Evolutionary conservation across 2,113 vertebrate genomes (phyloP).

Genomic region (Lepus americanus): DNA sequence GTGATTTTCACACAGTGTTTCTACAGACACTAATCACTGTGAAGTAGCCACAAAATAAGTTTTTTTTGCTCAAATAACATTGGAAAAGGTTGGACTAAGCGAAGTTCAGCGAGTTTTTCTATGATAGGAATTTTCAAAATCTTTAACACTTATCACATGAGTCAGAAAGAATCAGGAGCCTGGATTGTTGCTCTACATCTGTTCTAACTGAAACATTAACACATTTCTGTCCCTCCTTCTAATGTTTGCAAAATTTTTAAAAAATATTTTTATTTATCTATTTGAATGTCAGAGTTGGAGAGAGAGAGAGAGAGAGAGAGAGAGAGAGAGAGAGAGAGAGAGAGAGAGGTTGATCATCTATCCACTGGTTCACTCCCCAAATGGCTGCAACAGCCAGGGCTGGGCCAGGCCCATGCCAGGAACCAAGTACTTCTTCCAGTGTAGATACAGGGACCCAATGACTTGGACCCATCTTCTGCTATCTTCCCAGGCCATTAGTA

Average conservation of each 20-base stretch:
- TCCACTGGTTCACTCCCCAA: too few relatives aligned
- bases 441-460: too few relatives aligned
- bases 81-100: not conserved
- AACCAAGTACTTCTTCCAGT: too few relatives aligned
- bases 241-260: not conserved
- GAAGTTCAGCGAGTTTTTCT: not conserved
- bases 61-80: not conserved
- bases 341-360: too few relatives aligned
- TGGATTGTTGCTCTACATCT: not conserved
- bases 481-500: too few relatives aligned
- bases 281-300: too few relatives aligned
- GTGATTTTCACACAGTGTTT: conserved; percentile 8
- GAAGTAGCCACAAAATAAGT: not conserved
- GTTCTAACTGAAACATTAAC: not conserved
- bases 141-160: not conserved
- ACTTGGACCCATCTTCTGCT: too few relatives aligned
- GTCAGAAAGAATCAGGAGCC: not conserved
- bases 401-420: too few relatives aligned
- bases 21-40: not conserved
- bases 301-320: too few relatives aligned
- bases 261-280: not conserved
- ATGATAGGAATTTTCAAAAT: not conserved
- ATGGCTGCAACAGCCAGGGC: too few relatives aligned
- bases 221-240: not conserved
- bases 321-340: too few relatives aligned